Base-by-base conservation (phyloP, 2,797 vertebrate genomes). In the Xenopus petersii region DNA sequence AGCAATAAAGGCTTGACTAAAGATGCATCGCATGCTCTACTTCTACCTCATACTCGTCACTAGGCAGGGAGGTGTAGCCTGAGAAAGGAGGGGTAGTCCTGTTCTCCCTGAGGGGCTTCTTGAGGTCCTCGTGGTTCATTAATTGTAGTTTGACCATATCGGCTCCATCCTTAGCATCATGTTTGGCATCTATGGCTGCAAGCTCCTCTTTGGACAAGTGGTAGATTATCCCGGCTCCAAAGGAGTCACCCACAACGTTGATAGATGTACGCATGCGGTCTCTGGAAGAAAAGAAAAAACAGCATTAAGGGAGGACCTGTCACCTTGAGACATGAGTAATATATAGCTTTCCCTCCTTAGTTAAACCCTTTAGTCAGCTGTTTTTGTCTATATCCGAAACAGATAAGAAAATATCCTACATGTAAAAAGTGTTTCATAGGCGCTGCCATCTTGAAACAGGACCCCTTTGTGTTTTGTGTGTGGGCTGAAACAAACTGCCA, bases 241-340 rank as follows among this genome's bases (percentile, higher is more conserved):
- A 93, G 0, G 92, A 94, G 84, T 94, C 93, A 0, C 93, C 93
- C 15, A 94, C 92, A 71, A 94, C 93, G 2, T 94, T 94, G 83
- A 94, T 93, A 74, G 93, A 94, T 47, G 93, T 94, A 3, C 92
- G 88, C 92, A 94, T 91, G 30, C 93, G 83, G 84, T 94, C 93
- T n/a, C 93, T 94, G 15, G 49, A 15, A 36, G 49, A 51, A 33
- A 36, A 49, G 71, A 59, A 62, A 61, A 63, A 8, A 65, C 2
- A 47, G n/a, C 9, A 33, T 7, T 21, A 26, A 11, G 3, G 12
- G 10, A 2, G 24, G 5, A n/a, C n/a, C n/a, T n/a, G n/a, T n/a
- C n/a, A n/a, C n/a, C n/a, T n/a, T n/a, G n/a, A n/a, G n/a, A n/a
- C n/a, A n/a, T n/a, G n/a, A n/a, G n/a, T n/a, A n/a, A n/a, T n/a